Conservation (phyloP, 2,797 vertebrate species). For the Macropus fuliginosus region DNA sequence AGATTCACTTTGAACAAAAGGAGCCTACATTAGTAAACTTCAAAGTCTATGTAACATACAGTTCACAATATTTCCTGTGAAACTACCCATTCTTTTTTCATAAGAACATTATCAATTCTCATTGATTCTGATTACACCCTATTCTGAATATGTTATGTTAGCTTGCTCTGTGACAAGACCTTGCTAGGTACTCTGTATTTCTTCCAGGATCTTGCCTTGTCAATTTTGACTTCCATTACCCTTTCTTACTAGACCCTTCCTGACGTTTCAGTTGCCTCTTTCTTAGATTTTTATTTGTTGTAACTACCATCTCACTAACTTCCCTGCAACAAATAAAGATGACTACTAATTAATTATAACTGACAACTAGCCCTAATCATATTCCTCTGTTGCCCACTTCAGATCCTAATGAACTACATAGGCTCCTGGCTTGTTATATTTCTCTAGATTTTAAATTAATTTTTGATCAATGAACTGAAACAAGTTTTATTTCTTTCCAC, state of each 20-base stretch:
- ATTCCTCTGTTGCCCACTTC: not conserved
- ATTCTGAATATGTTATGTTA: not conserved
- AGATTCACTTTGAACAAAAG: not conserved
- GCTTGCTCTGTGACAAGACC: not conserved
- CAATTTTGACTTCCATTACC: not conserved
- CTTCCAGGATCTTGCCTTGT: not conserved
- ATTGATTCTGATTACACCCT: not conserved
- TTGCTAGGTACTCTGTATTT: not conserved
- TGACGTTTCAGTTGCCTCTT: not conserved
- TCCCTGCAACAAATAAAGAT: not conserved
- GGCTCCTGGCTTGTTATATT: not conserved
- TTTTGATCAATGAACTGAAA: not conserved
- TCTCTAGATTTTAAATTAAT: not conserved
- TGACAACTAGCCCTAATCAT: not conserved
- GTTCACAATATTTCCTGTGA: not conserved
- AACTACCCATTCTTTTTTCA: not conserved
- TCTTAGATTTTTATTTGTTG: not conserved
- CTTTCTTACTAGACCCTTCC: not conserved
- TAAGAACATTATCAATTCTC: not conserved
- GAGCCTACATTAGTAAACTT: not conserved
- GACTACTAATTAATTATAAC: not conserved
- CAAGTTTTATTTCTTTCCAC: not conserved
- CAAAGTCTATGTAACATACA: not conserved
- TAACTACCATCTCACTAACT: not conserved
- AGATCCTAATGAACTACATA: not conserved